Evolutionary conservation across 2,888 invertebrate genomes (phyloP).

Genomic region (Bombyx huttoni): DNA sequence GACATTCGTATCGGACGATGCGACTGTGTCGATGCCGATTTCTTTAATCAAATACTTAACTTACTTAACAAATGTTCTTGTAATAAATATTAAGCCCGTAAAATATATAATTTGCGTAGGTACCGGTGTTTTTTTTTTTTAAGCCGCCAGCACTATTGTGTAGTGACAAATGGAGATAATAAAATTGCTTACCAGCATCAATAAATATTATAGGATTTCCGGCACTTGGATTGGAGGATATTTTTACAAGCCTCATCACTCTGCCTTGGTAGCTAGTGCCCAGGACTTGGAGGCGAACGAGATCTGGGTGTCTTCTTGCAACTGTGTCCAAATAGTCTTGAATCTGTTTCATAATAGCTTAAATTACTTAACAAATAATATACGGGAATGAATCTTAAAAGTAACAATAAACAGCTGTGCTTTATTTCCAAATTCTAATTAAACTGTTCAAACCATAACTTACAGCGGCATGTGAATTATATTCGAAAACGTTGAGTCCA

Average conservation of each 20-base stretch:
- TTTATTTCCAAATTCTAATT: too few relatives aligned
- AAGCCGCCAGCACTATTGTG: too few relatives aligned
- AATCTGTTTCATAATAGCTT: constrained; percentile 26
- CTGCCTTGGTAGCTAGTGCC: constrained; percentile 73
- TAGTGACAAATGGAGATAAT: background rate
- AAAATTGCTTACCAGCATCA: constrained; percentile 56
- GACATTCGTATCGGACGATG: too few relatives aligned
- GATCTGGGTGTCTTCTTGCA: constrained; percentile 37
- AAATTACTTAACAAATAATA: background rate
- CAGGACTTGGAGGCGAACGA: constrained; percentile 56
- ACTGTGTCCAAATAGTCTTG: constrained; percentile 26
- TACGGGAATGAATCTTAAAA: too few relatives aligned
- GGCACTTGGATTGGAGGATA: constrained; percentile 60
- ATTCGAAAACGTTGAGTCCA: constrained; percentile 29
- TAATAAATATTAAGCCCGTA: too few relatives aligned
- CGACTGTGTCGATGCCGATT: too few relatives aligned
- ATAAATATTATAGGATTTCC: constrained; percentile 73
- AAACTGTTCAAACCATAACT: constrained; percentile 14
- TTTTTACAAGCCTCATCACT: constrained; percentile 63
- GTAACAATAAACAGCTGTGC: too few relatives aligned
- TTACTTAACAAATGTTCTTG: too few relatives aligned
- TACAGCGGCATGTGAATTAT: constrained; percentile 36
- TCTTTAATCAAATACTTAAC: too few relatives aligned
- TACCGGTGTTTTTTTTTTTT: too few relatives aligned
- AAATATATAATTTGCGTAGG: too few relatives aligned